Conservation (phyloP, 2,797 vertebrate genomes). For the Crypturellus tataupa region DNA sequence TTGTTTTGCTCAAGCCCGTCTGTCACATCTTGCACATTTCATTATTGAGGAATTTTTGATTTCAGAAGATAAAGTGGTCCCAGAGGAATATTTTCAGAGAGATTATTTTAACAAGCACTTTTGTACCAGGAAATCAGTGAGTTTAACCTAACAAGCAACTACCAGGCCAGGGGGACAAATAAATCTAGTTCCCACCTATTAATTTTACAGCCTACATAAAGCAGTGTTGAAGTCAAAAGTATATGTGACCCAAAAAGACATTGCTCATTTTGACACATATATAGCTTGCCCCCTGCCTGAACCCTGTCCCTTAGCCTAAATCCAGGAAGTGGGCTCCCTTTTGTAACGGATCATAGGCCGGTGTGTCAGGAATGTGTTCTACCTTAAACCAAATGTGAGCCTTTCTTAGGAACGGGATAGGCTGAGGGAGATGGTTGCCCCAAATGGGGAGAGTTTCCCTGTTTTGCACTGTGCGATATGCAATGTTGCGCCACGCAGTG, state of each 20-base stretch:
- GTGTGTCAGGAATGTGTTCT: slow-evolving; percentile 20
- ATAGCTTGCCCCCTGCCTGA: slow-evolving; percentile 81
- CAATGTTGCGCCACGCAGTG: background rate
- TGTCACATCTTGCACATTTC: background rate
- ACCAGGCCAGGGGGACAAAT: slow-evolving; percentile 81
- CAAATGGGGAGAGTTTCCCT: rapidly evolving
- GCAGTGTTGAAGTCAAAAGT: slow-evolving; percentile 82
- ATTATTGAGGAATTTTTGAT: slow-evolving; percentile 3
- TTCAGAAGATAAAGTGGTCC: slow-evolving; percentile 77
- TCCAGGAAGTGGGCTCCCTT: slow-evolving; percentile 76
- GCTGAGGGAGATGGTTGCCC: background rate
- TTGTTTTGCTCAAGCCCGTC: background rate
- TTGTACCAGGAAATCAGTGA: slow-evolving; percentile 86
- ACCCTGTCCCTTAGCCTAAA: slow-evolving; percentile 80
- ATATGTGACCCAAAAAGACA: slow-evolving; percentile 82
- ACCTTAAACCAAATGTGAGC: background rate
- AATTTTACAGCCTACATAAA: slow-evolving; percentile 83
- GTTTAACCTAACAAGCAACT: slow-evolving; percentile 87
- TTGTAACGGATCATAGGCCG: slow-evolving; percentile 43
- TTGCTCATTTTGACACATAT: slow-evolving; percentile 86
- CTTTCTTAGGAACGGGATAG: background rate
- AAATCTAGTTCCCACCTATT: slow-evolving; percentile 87
- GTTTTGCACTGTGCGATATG: background rate
- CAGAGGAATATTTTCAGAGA: slow-evolving; percentile 78
- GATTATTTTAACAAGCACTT: slow-evolving; percentile 86